Evolutionary conservation across 1,140 invertebrate genomes (phyloP), one percentile per base, ranked within the genome.

Genomic region (Neotoxoptera formosana): DNA sequence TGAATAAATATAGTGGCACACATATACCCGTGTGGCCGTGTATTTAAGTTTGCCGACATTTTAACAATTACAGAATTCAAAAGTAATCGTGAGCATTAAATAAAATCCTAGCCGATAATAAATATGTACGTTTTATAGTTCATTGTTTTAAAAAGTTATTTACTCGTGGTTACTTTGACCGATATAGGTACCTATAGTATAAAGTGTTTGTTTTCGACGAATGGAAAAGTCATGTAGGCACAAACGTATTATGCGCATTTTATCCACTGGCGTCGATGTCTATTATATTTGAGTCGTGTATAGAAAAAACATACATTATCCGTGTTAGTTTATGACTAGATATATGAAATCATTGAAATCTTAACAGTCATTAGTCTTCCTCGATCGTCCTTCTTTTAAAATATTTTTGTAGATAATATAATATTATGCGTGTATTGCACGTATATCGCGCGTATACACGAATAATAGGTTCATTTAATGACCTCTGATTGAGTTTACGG

Each of bases 81-180:
- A n/a, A 76, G 14, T 76, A 76, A n/a, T 76, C 60, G 60, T 76
- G 60, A 76, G 60, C 6, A 76, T 76, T 76, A 76, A 76, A 76
- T 76, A 34, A 76, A 76, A 76, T 17, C 60, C 60, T 14, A 30
- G 60, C 30, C 3, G n/a, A 76, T n/a, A 76, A 76, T 76, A 76
- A 76, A 76, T 76, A 76, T 76, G 60, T 76, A 67, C 60, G 17
- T 76, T 76, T 76, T n/a, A 76, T 76, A n/a, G 30, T 76, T 76
- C 60, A 76, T 76, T 76, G 60, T 76, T 76, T 76, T 76, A 76
- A 76, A n/a, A 76, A 76, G n/a, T n/a, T 76, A 76, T 76, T 76
- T 76, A 76, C 60, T 76, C 30, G 30, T 76, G 6, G 60, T 76
- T 30, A 76, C 60, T 76, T 76, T 30, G 6, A 76, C 60, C 60